Evolutionary conservation across 1,140 invertebrate species (phyloP), one percentile per base, ranked within the genome.

Genomic region (Musca vetustissima): DNA sequence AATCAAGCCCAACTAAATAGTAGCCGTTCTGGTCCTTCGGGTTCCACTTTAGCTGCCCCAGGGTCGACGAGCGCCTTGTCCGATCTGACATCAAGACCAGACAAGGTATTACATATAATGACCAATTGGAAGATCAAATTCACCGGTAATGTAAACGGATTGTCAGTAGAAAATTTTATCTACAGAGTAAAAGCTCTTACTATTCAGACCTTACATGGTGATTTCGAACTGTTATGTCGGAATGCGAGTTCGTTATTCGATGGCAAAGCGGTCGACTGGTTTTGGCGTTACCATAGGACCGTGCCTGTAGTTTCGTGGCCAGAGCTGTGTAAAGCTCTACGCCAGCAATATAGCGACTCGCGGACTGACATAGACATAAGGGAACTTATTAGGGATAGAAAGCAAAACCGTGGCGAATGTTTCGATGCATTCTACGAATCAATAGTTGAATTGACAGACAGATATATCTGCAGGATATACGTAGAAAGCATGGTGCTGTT

Each of bases 251-350:
- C 36, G 4, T 28, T 65, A 7, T 43, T 65, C 47, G 61, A 65
- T 4, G 61, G 11, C 11, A 43, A 43, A 43, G 36, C 36, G 6
- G 36, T 11, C 36, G 36, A 43, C 11, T 43, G 36, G 32, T 65
- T 43, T 19, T 65, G 61, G 15, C 61, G 32, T n/a, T 65, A 65
- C 36, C 61, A 65, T 22, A 13, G n/a, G 11, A 47, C 61, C 6
- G 61, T 48, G 17, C 4, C 55, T 15, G 49, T 17, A 57, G 53
- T 57, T 1, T 28, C 22, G 7, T 57, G 53, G 53, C 2, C 2
- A 28, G 13, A 24, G 9, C 25, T 57, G 13, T 57, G 53, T 9
- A 25, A 17, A n/a, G 53, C 53, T n/a, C 28, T 57, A 57, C 13
- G 53, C 15, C 25, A n/a, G 15, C 53, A 57, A 13, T 57, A 28